Evolutionary conservation across 2,797 vertebrate genomes (phyloP).

Genomic region (Danionella dracula): DNA sequence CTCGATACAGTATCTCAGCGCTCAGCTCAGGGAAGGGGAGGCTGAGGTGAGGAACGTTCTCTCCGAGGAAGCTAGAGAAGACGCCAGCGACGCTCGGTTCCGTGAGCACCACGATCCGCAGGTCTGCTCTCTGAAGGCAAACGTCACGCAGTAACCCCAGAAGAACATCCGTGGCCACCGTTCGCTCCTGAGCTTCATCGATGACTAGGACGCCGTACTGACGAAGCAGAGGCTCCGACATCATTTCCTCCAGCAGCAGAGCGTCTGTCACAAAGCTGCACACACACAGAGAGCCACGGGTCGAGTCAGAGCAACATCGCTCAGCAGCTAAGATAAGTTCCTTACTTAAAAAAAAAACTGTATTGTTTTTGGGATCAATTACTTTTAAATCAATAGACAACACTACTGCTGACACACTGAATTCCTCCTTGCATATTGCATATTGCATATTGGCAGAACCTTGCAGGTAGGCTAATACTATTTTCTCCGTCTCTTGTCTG

Average conservation of each 20-base stretch:
- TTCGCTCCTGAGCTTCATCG: conserved; percentile 90
- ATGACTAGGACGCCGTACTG: conserved; percentile 80
- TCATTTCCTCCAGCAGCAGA: conserved; percentile 86
- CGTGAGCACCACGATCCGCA: conserved; percentile 83
- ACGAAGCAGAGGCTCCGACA: conserved; percentile 81
- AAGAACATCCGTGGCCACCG: conserved; percentile 82
- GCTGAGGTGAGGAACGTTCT: conserved; percentile 67
- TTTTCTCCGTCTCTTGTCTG: no score
- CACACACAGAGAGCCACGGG: background rate
- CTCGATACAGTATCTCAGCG: conserved; percentile 67
- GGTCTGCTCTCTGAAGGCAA: conserved; percentile 73
- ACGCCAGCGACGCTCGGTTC: conserved; percentile 66
- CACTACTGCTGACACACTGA: no score
- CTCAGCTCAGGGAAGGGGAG: conserved; percentile 45
- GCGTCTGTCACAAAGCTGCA: conserved; percentile 84
- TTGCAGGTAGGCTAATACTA: no score
- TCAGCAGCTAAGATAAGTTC: no score
- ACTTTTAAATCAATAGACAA: no score
- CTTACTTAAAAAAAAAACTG: no score
- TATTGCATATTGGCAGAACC: no score
- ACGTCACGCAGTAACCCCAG: conserved; percentile 86
- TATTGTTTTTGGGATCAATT: no score
- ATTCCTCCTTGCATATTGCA: background rate
- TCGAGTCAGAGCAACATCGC: no score
- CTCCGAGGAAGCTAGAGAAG: conserved; percentile 73